Evolutionary conservation across 2,113 vertebrate species (phyloP).

Genomic region (Gracilinanus agilis): DNA sequence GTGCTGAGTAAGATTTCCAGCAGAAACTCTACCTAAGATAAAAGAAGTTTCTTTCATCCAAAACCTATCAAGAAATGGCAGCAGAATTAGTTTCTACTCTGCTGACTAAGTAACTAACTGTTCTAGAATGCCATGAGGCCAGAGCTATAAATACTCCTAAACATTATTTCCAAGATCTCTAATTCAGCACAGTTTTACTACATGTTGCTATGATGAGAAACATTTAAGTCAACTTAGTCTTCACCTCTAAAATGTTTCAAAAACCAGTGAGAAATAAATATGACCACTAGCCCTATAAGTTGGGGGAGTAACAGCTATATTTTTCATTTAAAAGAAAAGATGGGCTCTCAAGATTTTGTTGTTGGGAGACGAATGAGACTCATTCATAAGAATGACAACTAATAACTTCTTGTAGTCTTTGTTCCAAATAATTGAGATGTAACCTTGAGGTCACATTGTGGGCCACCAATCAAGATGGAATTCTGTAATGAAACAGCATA

Average conservation of each 20-base stretch:
- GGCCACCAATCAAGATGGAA: background rate
- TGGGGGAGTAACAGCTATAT: background rate
- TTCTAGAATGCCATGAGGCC: background rate
- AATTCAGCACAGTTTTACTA: background rate
- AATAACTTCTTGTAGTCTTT: background rate
- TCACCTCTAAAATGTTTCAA: background rate
- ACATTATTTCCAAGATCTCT: background rate
- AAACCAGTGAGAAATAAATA: background rate
- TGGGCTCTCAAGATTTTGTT: background rate
- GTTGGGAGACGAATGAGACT: background rate
- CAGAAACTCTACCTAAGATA: background rate
- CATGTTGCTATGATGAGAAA: background rate
- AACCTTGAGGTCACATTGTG: background rate
- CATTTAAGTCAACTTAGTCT: background rate
- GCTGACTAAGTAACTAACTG: background rate
- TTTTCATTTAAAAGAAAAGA: conserved; percentile 28
- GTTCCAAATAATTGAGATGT: background rate
- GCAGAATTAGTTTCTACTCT: background rate
- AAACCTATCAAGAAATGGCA: background rate
- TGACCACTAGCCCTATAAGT: background rate
- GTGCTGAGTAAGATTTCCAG: background rate
- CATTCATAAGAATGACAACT: background rate
- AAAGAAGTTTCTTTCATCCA: background rate
- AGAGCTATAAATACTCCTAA: background rate
- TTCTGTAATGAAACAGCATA: background rate